Base-by-base conservation (phyloP, 2,888 invertebrate genomes). In the Heliconius aoede region DNA sequence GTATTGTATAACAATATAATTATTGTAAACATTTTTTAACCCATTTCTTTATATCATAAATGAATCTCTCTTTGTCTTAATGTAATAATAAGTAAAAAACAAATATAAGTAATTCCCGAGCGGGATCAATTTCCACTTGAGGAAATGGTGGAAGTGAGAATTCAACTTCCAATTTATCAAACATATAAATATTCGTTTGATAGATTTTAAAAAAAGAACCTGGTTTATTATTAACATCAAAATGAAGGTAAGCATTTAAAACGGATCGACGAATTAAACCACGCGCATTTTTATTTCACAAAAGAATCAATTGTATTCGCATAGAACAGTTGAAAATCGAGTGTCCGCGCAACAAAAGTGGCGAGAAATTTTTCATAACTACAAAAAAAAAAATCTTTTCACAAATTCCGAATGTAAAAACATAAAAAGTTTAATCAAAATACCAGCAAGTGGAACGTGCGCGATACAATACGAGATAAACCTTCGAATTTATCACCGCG, bases 401-500 rank as follows among this genome's bases (percentile, higher is more conserved):
- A 15, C 51, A n/a, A 32, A 32, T 55, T 30, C 30, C 13, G 30
- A 32, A 55, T 51, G 30, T 30, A 69, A 51, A 55, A 55, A 55
- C 24, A 65, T 65, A 65, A 65, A 65, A 32, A 30, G 15, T 60
- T 61, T 60, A 72, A 72, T 72, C 26, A 72, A 72, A 72, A 72
- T 72, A 60, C 72, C 72, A 72, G 58, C 36, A 61, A 72, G 36
- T 72, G 60, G 30, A 79, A 72, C 76, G 76, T 76, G 64, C 69
- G 4, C 65, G 65, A 65, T 65, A 65, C 72, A 62, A 72, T 72
- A 24, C 46, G 15, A 72, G 78, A 76, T 79, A 80, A 77, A 81
- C 73, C 76, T 76, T n/a, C 46, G 69, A 79, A 80, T 79, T 81
- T 80, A 82, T 78, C 76, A 81, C 81, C 75, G 71, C 75, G 77